A percentile compares a stretch with the other conserved stretches of the same genome.
Evolutionary conservation across 2,888 invertebrate species (phyloP).

Genomic region (Xestia xanthographa): DNA sequence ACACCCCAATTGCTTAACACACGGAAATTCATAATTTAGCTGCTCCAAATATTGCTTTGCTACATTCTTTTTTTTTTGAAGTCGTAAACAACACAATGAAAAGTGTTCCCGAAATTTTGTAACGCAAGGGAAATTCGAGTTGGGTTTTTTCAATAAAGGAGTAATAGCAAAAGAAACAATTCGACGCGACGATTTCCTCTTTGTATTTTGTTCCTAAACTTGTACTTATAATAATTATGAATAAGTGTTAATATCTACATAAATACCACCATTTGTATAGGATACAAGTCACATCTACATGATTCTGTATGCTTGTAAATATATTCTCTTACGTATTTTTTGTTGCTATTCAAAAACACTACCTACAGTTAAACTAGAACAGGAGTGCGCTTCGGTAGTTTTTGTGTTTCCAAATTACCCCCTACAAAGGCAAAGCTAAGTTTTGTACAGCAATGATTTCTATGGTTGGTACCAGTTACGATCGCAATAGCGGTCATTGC

Average conservation of each 20-base stretch:
- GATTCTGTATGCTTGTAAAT: slow-evolving; percentile 44
- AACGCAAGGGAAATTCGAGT: neutral
- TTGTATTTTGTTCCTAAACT: slow-evolving; percentile 60
- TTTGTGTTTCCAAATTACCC: neutral
- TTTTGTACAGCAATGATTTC: neutral
- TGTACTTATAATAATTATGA: slow-evolving; percentile 59
- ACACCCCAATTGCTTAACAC: too few relatives aligned
- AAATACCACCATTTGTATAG: slow-evolving; percentile 29
- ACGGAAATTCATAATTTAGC: neutral
- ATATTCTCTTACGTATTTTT: slow-evolving; percentile 15
- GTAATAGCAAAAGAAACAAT: neutral
- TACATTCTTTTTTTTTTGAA: too few relatives aligned
- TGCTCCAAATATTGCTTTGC: neutral
- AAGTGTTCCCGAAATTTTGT: too few relatives aligned
- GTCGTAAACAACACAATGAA: too few relatives aligned
- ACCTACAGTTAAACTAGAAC: neutral
- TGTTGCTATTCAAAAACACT: slow-evolving; percentile 15
- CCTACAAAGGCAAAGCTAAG: neutral
- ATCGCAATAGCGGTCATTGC: too few relatives aligned
- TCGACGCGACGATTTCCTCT: slow-evolving; percentile 14
- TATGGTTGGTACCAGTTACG: too few relatives aligned
- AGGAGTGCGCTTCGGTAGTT: neutral
- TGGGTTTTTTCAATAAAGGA: slow-evolving; percentile 20
- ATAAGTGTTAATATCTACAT: slow-evolving; percentile 46
- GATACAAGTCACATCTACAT: slow-evolving; percentile 35